Evolutionary conservation across 2,797 vertebrate species (phyloP).

Genomic region (Hypotaenidia okinawae): DNA sequence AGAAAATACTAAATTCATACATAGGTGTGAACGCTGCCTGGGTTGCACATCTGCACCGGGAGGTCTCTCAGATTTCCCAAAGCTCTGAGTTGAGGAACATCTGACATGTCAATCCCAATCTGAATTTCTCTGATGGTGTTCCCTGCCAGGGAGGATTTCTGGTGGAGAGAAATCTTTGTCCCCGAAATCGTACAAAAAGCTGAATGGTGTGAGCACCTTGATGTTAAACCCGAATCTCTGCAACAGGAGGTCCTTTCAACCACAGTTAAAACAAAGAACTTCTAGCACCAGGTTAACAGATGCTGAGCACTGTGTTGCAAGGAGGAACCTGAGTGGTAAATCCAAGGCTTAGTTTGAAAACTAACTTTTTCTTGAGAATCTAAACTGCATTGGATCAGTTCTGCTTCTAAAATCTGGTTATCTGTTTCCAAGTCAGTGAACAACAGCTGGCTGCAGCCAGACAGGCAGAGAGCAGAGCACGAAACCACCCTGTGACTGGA

Average conservation of each 20-base stretch:
- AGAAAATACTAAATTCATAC: not conserved
- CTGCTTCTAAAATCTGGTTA: not conserved
- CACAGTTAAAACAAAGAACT: not conserved
- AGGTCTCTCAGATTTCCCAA: not conserved
- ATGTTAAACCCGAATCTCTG: not conserved
- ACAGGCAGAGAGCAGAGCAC: not conserved
- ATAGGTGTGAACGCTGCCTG: not conserved
- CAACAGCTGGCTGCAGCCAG: not conserved
- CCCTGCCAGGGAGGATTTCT: not conserved
- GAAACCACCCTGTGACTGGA: not conserved
- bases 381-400: not conserved
- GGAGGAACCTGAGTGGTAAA: not conserved
- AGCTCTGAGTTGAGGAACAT: not conserved
- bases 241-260: not conserved
- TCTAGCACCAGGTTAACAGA: not conserved
- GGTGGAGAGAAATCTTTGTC: not conserved
- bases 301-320: rapidly evolving
- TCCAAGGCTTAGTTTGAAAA: not conserved
- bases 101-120: not conserved
- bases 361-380: not conserved
- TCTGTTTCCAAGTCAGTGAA: not conserved
- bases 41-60: not conserved
- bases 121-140: not conserved
- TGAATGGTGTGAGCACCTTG: not conserved
- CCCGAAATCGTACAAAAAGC: not conserved